A percentile compares a stretch with the other conserved stretches of the same genome.
phyloP scores from a whole-genome alignment of 2,797 vertebrate genomes.

The Coracias cyanogaster region DNA sequence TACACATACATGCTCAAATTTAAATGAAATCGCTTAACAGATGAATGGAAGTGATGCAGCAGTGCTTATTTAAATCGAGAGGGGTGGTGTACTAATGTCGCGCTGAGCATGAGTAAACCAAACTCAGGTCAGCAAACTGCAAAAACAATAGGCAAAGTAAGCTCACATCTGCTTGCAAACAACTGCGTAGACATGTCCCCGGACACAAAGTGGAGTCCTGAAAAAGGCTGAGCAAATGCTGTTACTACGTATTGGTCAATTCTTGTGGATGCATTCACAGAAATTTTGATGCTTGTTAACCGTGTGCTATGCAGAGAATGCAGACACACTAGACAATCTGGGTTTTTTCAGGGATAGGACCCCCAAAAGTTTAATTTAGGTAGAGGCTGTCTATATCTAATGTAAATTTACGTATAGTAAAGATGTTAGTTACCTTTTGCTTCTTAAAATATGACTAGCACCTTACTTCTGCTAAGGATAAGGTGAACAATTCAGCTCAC shows the following conservation, averaged over 20 bases:
- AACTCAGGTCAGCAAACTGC: neutral
- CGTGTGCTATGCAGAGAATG: neutral
- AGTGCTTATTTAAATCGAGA: neutral
- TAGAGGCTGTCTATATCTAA: neutral
- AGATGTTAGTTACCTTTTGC: neutral
- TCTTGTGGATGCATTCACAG: neutral
- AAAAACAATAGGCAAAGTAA: neutral
- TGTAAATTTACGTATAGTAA: neutral
- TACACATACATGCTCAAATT: neutral
- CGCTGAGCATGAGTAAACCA: neutral
- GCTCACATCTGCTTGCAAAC: neutral
- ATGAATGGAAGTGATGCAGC: neutral
- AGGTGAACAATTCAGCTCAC: neutral
- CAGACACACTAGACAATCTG: neutral
- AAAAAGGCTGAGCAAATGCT: neutral
- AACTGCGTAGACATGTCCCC: neutral
- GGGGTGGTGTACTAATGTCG: neutral
- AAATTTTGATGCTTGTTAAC: neutral
- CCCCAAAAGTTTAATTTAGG: neutral
- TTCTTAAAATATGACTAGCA: neutral
- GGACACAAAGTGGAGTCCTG: neutral
- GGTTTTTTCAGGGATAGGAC: neutral
- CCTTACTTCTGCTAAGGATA: neutral
- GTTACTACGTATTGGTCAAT: neutral
- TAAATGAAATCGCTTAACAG: neutral